These are phyloP conservation scores for Pelobates cultripes DNA, from an alignment of 2,797 vertebrate species.

Conservation along the genomic window DNA sequence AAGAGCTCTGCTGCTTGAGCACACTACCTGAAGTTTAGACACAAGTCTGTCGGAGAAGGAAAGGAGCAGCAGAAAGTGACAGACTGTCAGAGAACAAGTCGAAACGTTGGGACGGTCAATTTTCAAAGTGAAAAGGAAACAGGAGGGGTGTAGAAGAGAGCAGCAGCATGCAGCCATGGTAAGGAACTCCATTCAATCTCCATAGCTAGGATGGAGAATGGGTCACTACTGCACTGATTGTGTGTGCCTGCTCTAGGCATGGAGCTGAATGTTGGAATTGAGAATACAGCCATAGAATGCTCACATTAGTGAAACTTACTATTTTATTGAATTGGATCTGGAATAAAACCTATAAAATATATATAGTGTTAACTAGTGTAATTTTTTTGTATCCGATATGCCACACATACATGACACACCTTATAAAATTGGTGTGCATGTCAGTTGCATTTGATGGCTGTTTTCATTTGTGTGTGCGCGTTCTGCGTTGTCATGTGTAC, in stretches of 20 bases:
- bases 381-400: too few species aligned
- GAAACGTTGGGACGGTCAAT: conserved; percentile 56
- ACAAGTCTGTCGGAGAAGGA: conserved; percentile 49
- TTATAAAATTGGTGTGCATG: too few species aligned
- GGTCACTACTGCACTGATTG: not conserved
- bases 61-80: conserved; percentile 26
- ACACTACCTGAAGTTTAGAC: conserved; percentile 30
- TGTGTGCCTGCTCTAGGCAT: not conserved
- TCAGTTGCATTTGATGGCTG: too few species aligned
- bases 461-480: too few species aligned
- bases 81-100: not conserved
- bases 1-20: conserved; percentile 29
- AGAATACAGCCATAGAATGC: too few species aligned
- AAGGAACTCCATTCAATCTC: conserved; percentile 60
- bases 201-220: not conserved
- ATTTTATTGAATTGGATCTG: too few species aligned
- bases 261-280: too few species aligned
- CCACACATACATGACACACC: too few species aligned
- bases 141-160: conserved; percentile 76
- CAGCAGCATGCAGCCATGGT: conserved; percentile 82
- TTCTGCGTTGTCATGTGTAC: too few species aligned
- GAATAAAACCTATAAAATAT: too few species aligned
- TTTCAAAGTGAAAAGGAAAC: conserved; percentile 72
- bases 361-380: too few species aligned
- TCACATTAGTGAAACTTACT: too few species aligned